Evolutionary conservation across 2,113 vertebrate species (phyloP).

Genomic region (Grantiella picta): DNA sequence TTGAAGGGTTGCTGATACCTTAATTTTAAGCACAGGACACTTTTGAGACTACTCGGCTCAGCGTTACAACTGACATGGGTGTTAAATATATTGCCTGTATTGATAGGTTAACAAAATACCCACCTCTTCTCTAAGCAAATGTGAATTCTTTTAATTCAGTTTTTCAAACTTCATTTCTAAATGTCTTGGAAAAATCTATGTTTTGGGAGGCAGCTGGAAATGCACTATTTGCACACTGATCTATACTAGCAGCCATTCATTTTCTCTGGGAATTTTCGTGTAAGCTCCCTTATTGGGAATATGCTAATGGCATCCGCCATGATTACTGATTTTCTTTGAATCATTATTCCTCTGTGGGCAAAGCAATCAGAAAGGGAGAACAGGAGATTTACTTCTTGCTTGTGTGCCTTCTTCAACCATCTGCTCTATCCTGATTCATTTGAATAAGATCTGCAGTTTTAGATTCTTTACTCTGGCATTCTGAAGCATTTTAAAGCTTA

Average conservation of each 20-base stretch:
- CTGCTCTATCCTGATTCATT: conserved; percentile 85
- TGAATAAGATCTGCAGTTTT: conserved; percentile 83
- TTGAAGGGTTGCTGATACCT: background rate
- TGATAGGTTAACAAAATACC: conserved; percentile 19
- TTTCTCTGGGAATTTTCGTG: conserved; percentile 80
- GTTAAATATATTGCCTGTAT: background rate
- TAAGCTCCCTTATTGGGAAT: conserved; percentile 90
- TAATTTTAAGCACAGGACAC: conserved; percentile 29
- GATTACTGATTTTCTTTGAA: conserved; percentile 96
- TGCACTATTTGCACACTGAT: conserved; percentile 75
- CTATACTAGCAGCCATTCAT: conserved; percentile 77
- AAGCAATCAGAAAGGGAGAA: conserved; percentile 89
- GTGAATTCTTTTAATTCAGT: background rate
- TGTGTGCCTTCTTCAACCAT: conserved; percentile 83
- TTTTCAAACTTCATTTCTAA: conserved; percentile 56
- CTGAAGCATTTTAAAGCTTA: conserved; percentile 69
- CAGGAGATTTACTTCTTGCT: conserved; percentile 87
- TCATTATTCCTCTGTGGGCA: conserved; percentile 89
- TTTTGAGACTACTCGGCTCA: background rate
- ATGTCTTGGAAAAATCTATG: conserved; percentile 27
- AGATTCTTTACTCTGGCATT: conserved; percentile 72
- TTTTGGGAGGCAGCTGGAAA: conserved; percentile 83
- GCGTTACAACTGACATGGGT: background rate
- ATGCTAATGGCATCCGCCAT: conserved; percentile 92
- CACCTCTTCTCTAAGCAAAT: background rate